Evolutionary conservation across 2,888 invertebrate genomes (phyloP).

Genomic region (Hyposoter didymator): DNA sequence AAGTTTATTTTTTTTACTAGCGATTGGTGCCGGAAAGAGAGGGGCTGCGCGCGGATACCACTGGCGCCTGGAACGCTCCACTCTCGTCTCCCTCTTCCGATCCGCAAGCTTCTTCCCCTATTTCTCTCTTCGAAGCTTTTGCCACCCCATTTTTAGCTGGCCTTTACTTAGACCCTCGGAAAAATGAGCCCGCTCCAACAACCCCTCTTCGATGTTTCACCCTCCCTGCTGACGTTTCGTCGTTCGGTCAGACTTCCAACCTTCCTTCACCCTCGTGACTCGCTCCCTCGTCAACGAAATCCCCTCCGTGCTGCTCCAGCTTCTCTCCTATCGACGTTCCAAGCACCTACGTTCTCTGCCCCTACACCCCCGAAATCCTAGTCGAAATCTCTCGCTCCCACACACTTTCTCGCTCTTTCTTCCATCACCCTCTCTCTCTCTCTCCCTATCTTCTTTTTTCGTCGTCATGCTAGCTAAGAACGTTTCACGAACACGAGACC

Average conservation of each 20-base stretch:
- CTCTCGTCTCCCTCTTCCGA: constrained; percentile 4
- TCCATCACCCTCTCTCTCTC: constrained; percentile 11
- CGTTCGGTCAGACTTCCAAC: constrained; percentile 32
- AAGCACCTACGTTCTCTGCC: constrained; percentile 53
- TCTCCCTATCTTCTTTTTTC: constrained; percentile 40
- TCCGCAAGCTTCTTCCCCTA: constrained; percentile 51
- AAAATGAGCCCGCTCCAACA: constrained; percentile 20
- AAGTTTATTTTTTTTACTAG: constrained; percentile 37
- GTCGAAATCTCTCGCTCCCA: constrained; percentile 5
- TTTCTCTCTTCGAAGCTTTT: constrained; percentile 13
- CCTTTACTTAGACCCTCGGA: constrained; percentile 33
- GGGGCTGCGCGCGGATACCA: constrained; percentile 51
- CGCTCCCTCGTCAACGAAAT: constrained; percentile 38
- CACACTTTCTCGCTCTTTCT: constrained; percentile 6
- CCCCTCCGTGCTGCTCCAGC: constrained; percentile 60
- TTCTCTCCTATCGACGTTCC: constrained; percentile 71
- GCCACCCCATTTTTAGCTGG: constrained; percentile 3
- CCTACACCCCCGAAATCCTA: constrained; percentile 48
- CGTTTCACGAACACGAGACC: constrained; percentile 67
- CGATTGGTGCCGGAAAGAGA: constrained; percentile 36
- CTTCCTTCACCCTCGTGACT: constrained; percentile 32
- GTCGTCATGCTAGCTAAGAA: constrained; percentile 45
- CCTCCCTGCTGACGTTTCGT: neutral
- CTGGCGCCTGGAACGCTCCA: constrained; percentile 40
- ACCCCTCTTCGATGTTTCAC: constrained; percentile 23